These are phyloP conservation scores for Caenorhabditis sp. DNA, from an alignment of 2,888 invertebrate species.

Conservation along the genomic window DNA sequence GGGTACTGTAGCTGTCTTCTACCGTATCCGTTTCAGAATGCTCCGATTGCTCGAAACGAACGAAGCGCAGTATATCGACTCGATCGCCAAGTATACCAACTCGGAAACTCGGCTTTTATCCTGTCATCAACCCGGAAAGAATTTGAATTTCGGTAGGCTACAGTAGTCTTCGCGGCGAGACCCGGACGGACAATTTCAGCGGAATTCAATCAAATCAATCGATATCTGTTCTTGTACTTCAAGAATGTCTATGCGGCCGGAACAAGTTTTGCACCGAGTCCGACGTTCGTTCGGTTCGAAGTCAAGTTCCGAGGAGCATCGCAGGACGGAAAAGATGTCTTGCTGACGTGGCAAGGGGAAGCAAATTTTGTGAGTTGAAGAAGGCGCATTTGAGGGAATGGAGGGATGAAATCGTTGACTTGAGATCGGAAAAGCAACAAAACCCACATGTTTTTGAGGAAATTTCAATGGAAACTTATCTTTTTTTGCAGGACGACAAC, in stretches of 20 bases:
- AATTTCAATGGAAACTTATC: no score
- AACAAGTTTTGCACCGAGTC: background rate
- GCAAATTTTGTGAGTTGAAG: slow-evolving; percentile 20
- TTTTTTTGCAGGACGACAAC: slow-evolving; percentile 8
- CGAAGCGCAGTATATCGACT: slow-evolving; percentile 4
- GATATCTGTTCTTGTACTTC: slow-evolving; percentile 19
- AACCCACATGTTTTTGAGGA: no score
- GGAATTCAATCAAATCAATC: slow-evolving; percentile 8
- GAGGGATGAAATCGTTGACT: background rate
- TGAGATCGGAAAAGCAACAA: no score
- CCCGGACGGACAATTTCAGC: background rate
- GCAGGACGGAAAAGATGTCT: slow-evolving; percentile 1
- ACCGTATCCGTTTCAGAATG: slow-evolving; percentile 11
- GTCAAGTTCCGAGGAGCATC: slow-evolving; percentile 2
- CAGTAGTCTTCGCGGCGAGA: no score
- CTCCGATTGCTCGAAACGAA: slow-evolving; percentile 13
- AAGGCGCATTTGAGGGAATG: background rate
- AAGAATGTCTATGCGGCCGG: slow-evolving; percentile 6
- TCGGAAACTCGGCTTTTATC: slow-evolving; percentile 9
- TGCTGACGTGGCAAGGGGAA: slow-evolving; percentile 15
- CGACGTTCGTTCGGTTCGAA: background rate
- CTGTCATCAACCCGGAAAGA: slow-evolving; percentile 2
- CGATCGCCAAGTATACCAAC: slow-evolving; percentile 38
- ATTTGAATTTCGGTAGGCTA: slow-evolving; percentile 21
- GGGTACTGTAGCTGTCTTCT: background rate